Conservation (phyloP, 1,140 invertebrate genomes). For the Sinella curviseta region DNA sequence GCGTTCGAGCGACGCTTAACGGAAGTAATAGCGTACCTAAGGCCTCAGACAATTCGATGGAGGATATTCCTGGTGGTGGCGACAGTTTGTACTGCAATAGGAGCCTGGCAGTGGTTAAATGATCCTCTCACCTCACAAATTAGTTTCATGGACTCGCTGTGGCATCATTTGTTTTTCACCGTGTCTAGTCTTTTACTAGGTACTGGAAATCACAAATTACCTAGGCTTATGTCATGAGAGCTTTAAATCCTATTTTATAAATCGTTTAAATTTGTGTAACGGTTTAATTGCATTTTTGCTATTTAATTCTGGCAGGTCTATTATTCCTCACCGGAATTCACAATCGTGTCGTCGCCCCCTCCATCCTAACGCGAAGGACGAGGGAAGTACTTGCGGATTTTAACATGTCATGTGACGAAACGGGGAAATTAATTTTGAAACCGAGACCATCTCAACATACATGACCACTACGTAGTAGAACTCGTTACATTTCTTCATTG, state of each 20-base stretch:
- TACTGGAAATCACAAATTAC: slow-evolving; percentile 53
- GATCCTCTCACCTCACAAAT: slow-evolving; percentile 86
- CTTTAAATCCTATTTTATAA: not conserved
- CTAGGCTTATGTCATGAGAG: too few species aligned
- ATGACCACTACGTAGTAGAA: not conserved
- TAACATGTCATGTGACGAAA: slow-evolving; percentile 97
- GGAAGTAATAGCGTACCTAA: slow-evolving; percentile 91
- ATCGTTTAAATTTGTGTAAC: not conserved
- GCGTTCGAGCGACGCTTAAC: slow-evolving; percentile 92
- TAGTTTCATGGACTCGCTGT: slow-evolving; percentile 83
- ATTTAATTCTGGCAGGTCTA: slow-evolving; percentile 60
- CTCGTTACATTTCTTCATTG: too few species aligned
- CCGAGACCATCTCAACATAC: slow-evolving; percentile 64
- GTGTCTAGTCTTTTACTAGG: slow-evolving; percentile 80
- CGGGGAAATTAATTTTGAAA: slow-evolving; percentile 84
- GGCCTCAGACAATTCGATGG: slow-evolving; percentile 89
- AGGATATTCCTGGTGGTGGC: slow-evolving; percentile 81
- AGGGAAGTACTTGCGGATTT: slow-evolving; percentile 87
- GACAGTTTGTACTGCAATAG: slow-evolving; percentile 83
- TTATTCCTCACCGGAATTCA: slow-evolving; percentile 91
- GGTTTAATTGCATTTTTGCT: not conserved
- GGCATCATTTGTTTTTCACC: slow-evolving; percentile 96
- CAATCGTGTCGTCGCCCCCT: slow-evolving; percentile 90
- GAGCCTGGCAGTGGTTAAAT: slow-evolving; percentile 90
- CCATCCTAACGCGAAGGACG: slow-evolving; percentile 89